Percentiles rank a stretch among this genome's conserved stretches.
Evolutionary conservation across 2,888 invertebrate genomes (phyloP).

Genomic region (Tortricodes alternella): DNA sequence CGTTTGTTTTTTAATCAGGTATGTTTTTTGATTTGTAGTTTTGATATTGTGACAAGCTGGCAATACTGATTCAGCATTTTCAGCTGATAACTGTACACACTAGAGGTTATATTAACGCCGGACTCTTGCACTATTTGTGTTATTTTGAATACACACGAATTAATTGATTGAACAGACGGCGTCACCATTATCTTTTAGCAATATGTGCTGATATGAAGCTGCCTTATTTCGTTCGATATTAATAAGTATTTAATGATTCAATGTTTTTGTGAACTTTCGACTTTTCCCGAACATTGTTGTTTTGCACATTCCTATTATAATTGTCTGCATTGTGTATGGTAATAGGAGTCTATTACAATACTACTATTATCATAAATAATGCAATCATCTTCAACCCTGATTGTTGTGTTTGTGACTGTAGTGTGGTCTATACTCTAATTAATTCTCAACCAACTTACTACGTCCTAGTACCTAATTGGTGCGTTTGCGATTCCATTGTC

Average conservation of each 20-base stretch:
- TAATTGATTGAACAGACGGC: neutral
- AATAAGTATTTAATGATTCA: too few relatives aligned
- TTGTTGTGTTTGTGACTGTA: too few relatives aligned
- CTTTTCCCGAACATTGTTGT: too few relatives aligned
- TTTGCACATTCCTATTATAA: too few relatives aligned
- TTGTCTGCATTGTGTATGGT: too few relatives aligned
- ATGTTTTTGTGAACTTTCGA: too few relatives aligned
- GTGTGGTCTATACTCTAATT: too few relatives aligned
- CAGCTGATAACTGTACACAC: neutral
- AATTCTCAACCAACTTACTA: neutral
- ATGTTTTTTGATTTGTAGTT: slow-evolving; percentile 32
- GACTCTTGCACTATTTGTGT: slow-evolving; percentile 9
- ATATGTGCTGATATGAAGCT: neutral
- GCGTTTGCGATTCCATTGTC: neutral
- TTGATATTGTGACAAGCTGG: neutral
- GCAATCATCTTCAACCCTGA: too few relatives aligned
- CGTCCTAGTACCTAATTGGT: neutral
- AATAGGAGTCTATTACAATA: too few relatives aligned
- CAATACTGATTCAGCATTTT: slow-evolving; percentile 34
- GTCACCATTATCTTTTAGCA: neutral
- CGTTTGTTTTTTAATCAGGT: slow-evolving; percentile 40
- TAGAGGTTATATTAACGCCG: neutral
- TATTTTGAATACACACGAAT: slow-evolving; percentile 6
- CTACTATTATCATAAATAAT: too few relatives aligned
- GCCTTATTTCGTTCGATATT: neutral